phyloP scores from a whole-genome alignment of 2,797 vertebrate species.

The Lateolabrax maculatus region DNA sequence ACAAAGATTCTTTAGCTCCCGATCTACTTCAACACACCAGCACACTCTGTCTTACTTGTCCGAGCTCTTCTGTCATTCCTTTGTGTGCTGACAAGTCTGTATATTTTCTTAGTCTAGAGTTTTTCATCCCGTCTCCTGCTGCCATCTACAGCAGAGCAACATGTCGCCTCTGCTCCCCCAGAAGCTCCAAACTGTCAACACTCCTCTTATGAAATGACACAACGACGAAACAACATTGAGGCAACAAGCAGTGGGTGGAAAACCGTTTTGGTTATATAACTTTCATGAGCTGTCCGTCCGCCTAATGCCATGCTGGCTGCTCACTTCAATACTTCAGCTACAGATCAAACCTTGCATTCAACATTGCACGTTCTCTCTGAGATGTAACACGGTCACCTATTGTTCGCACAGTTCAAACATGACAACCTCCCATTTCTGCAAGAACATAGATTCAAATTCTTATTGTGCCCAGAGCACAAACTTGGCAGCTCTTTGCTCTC shows the following conservation, averaged over 20 bases:
- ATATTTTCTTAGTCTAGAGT: background rate
- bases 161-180: conserved; percentile 15
- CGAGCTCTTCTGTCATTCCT: background rate
- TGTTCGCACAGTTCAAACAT: conserved; percentile 34
- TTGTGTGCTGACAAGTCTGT: conserved; percentile 24
- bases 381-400: conserved; percentile 1
- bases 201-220: conserved; percentile 33
- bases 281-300: conserved; percentile 49
- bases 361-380: background rate
- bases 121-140: conserved; percentile 20
- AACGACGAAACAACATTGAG: conserved; percentile 53
- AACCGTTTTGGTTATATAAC: conserved; percentile 21
- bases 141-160: conserved; percentile 38
- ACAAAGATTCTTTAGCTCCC: background rate
- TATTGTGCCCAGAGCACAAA: conserved; percentile 35
- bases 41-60: background rate
- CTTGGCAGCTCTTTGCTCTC: conserved; percentile 51
- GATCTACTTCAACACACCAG: conserved; percentile 2
- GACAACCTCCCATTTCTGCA: conserved; percentile 29
- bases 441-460: conserved; percentile 39
- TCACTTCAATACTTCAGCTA: background rate
- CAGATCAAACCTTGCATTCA: conserved; percentile 4
- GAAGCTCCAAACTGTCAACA: conserved; percentile 56
- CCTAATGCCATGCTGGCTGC: background rate
- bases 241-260: conserved; percentile 45